These are phyloP conservation scores for Euclidia mi DNA, from an alignment of 2,888 invertebrate genomes.

Conservation along the genomic window DNA sequence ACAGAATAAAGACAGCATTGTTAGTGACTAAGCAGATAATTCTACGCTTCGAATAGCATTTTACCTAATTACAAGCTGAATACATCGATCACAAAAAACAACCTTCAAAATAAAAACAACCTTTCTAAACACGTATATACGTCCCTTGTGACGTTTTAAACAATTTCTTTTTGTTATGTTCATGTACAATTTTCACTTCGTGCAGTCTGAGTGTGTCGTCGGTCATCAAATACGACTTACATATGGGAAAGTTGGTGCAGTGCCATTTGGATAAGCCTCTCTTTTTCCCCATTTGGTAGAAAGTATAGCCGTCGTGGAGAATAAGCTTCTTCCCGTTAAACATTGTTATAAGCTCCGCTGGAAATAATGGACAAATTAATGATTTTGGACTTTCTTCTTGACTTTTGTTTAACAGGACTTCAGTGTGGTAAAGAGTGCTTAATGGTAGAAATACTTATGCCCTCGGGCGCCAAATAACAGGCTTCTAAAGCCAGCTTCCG, in stretches of 20 bases:
- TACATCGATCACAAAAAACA: too few species aligned
- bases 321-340: slow-evolving; percentile 31
- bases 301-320: slow-evolving; percentile 41
- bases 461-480: too few species aligned
- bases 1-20: too few species aligned
- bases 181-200: slow-evolving; percentile 22
- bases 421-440: too few species aligned
- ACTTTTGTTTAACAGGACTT: too few species aligned
- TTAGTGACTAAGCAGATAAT: too few species aligned
- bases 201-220: slow-evolving; percentile 19
- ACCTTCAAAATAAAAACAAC: too few species aligned
- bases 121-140: slow-evolving; percentile 29
- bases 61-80: too few species aligned
- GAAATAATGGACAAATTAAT: slow-evolving; percentile 9
- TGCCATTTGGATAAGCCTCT: slow-evolving; percentile 38
- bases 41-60: too few species aligned
- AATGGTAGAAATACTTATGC: too few species aligned
- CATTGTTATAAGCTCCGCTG: slow-evolving; percentile 44
- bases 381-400: too few species aligned
- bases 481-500: too few species aligned
- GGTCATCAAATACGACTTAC: slow-evolving; percentile 30
- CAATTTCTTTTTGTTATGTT: slow-evolving; percentile 26
- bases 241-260: slow-evolving; percentile 40
- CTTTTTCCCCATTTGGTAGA: slow-evolving; percentile 32
- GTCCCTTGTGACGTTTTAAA: slow-evolving; percentile 17